Percentiles rank a stretch among this genome's conserved stretches.
Conservation (phyloP, 2,797 vertebrate species). For the Pogoniulus pusillus region DNA sequence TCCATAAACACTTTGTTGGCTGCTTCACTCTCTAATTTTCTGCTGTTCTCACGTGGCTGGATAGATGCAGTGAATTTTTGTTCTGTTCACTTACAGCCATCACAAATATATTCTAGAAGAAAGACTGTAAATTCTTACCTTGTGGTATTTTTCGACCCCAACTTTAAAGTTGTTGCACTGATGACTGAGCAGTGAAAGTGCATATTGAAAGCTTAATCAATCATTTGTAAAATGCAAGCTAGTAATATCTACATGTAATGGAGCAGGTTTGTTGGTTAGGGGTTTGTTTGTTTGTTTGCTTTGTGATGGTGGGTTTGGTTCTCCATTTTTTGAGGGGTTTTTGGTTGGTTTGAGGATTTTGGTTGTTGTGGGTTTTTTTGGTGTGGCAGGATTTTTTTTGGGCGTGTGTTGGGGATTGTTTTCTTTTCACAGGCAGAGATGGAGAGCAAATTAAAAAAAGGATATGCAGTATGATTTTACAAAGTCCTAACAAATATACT, state of each 20-base stretch:
- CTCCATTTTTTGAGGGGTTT: no score
- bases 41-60: not conserved
- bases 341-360: no score
- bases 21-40: not conserved
- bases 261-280: not conserved
- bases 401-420: no score
- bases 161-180: not conserved
- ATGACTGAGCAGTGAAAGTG: not conserved
- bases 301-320: no score
- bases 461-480: not conserved
- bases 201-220: not conserved
- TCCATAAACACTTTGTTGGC: not conserved
- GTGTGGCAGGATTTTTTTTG: no score
- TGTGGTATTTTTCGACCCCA: not conserved
- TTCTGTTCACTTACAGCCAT: not conserved
- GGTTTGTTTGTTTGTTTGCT: no score
- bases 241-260: not conserved
- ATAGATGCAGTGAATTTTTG: not conserved
- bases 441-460: not conserved
- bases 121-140: not conserved
- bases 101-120: rapidly evolving
- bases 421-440: not conserved
- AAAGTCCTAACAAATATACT: not conserved
- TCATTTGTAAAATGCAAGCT: not conserved
- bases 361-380: no score